phyloP scores from a whole-genome alignment of 2,888 invertebrate species.

The Unio delphinus region DNA sequence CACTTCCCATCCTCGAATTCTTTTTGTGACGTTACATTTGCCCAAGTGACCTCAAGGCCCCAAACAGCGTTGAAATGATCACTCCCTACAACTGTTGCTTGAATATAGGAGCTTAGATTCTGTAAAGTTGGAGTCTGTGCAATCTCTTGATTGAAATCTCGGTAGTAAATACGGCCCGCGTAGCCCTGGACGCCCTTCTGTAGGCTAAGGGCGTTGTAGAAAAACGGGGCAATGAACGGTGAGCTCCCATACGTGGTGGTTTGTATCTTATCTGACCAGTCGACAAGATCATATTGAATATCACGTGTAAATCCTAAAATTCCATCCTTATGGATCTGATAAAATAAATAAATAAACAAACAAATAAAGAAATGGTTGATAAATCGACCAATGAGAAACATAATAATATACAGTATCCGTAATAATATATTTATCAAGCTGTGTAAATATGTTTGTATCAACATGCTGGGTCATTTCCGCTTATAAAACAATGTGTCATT shows the following conservation, averaged over 20 bases:
- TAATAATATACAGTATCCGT: no score
- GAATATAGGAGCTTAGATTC: conserved; percentile 31
- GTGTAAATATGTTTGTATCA: no score
- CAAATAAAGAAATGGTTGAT: no score
- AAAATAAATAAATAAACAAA: no score
- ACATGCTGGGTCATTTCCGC: no score
- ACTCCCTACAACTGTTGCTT: conserved; percentile 87
- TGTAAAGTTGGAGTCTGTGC: conserved; percentile 8
- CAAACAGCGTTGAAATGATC: conserved; percentile 93
- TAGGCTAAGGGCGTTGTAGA: conserved; percentile 29
- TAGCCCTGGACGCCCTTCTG: conserved; percentile 3
- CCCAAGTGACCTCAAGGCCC: conserved; percentile 93
- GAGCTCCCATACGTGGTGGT: conserved; percentile 28
- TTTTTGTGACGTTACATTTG: conserved; percentile 82
- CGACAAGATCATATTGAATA: conserved; percentile 7
- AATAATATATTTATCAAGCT: no score
- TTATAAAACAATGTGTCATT: no score
- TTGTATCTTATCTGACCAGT: conserved; percentile 27
- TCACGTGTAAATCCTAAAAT: conserved; percentile 27
- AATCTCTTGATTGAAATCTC: conserved; percentile 3
- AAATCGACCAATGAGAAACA: no score
- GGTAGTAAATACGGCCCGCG: conserved; percentile 15
- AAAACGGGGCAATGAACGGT: conserved; percentile 54
- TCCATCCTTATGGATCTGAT: conserved; percentile 48
- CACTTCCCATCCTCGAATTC: conserved; percentile 1